These are phyloP conservation scores for Anthoscopus minutus DNA, from an alignment of 2,113 vertebrate species.

Conservation along the genomic window DNA sequence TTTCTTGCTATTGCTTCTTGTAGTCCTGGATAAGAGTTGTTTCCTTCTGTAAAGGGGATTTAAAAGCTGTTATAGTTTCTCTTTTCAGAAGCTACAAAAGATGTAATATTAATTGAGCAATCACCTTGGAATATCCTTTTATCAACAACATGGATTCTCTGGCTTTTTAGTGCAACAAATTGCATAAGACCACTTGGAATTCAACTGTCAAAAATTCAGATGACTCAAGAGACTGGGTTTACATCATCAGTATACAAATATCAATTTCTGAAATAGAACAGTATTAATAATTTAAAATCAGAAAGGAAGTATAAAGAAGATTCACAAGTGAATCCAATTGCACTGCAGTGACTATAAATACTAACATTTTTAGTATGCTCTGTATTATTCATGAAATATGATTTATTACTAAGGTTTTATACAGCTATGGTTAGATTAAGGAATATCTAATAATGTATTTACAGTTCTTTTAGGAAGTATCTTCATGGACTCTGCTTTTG, in stretches of 20 bases:
- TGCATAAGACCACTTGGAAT: neutral
- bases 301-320: neutral
- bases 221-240: neutral
- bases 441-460: neutral
- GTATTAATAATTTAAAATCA: slow-evolving; percentile 21
- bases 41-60: neutral
- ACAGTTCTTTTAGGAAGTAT: neutral
- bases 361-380: neutral
- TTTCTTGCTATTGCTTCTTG: neutral
- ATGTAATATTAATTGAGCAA: neutral
- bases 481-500: neutral
- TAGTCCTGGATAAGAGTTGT: neutral
- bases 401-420: neutral
- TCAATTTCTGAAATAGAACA: neutral
- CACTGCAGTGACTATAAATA: neutral
- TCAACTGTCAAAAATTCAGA: neutral
- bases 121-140: neutral
- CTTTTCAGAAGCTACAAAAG: neutral
- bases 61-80: neutral
- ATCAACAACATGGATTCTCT: neutral
- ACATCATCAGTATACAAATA: neutral
- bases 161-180: neutral
- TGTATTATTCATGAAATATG: neutral
- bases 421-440: neutral
- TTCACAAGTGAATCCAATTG: neutral